Percentiles rank a stretch among this genome's conserved stretches.
These are phyloP conservation scores for Atherinomorus stipes DNA, from an alignment of 2,113 vertebrate species.

Conservation along the genomic window DNA sequence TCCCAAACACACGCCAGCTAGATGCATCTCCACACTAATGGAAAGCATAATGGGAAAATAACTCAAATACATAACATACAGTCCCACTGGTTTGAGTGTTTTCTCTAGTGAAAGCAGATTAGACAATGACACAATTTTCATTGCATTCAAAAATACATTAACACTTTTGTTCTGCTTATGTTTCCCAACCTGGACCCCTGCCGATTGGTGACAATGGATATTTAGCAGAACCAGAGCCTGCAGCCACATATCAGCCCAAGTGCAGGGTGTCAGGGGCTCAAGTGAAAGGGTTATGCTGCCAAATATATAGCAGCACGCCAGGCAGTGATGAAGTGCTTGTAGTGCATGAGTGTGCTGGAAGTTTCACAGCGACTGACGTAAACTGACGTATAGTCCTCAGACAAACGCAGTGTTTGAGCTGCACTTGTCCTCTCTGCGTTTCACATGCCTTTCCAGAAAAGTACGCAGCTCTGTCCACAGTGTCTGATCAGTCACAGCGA, in stretches of 20 bases:
- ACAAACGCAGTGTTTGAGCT: slow-evolving; percentile 23
- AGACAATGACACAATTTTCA: slow-evolving; percentile 55
- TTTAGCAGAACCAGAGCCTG: slow-evolving; percentile 48
- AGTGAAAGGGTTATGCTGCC: slow-evolving; percentile 53
- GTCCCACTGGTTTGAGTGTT: slow-evolving; percentile 41
- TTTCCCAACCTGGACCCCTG: slow-evolving; percentile 45
- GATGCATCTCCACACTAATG: slow-evolving; percentile 75
- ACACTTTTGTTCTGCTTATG: slow-evolving; percentile 63
- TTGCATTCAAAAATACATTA: slow-evolving; percentile 58
- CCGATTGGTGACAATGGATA: slow-evolving; percentile 49
- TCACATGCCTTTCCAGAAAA: slow-evolving; percentile 74
- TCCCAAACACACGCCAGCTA: slow-evolving; percentile 71
- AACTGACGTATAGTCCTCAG: slow-evolving; percentile 41
- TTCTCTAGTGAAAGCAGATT: slow-evolving; percentile 50
- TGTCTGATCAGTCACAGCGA: slow-evolving; percentile 68
- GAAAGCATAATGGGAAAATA: slow-evolving; percentile 80
- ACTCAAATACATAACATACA: slow-evolving; percentile 61
- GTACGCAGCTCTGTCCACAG: slow-evolving; percentile 67
- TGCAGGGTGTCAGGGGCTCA: slow-evolving; percentile 57
- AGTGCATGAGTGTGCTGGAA: slow-evolving; percentile 54
- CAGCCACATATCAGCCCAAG: slow-evolving; percentile 54
- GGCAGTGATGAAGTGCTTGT: slow-evolving; percentile 67
- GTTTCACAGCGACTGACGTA: slow-evolving; percentile 54
- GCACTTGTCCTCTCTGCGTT: slow-evolving; percentile 53
- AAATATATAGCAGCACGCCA: slow-evolving; percentile 54